phyloP scores from a whole-genome alignment of 2,797 vertebrate species.

The Enteromius mattozi region DNA sequence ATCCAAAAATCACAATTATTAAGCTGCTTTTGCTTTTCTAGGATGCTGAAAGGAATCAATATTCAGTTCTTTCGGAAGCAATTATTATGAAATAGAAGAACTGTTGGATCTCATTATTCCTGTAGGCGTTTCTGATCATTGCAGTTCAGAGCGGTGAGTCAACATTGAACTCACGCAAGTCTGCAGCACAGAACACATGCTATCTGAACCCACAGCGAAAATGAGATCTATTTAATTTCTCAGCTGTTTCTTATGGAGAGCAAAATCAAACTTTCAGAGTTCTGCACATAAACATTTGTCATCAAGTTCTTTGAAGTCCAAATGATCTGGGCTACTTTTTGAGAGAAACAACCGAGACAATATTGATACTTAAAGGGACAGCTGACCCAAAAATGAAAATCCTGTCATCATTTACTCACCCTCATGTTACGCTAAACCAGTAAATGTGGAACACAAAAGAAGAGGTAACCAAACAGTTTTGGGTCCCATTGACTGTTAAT shows the following conservation, averaged over 20 bases:
- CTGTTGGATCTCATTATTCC: conserved; percentile 43
- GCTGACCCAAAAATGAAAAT: not conserved
- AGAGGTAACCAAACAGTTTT: not conserved
- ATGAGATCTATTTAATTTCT: not conserved
- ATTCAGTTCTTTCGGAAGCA: conserved; percentile 34
- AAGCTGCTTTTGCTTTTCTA: conserved; percentile 30
- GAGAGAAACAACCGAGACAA: not conserved
- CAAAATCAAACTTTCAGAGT: not conserved
- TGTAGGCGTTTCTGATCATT: conserved; percentile 39
- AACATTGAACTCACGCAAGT: conserved; percentile 40
- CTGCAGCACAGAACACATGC: conserved; percentile 10
- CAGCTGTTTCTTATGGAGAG: not conserved
- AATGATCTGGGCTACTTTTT: not conserved
- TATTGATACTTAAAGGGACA: not conserved
- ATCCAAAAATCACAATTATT: conserved; percentile 42
- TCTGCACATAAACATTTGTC: not conserved
- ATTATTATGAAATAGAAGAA: conserved; percentile 46
- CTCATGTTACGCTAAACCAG: not conserved
- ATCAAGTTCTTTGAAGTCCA: not conserved
- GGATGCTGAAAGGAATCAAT: conserved; percentile 36
- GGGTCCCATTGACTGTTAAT: not conserved
- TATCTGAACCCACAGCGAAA: not conserved
- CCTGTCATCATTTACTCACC: not conserved
- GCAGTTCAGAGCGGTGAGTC: conserved; percentile 36
- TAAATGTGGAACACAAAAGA: not conserved